Evolutionary conservation across 2,888 invertebrate species (phyloP).

Genomic region (Tachina grossa): DNA sequence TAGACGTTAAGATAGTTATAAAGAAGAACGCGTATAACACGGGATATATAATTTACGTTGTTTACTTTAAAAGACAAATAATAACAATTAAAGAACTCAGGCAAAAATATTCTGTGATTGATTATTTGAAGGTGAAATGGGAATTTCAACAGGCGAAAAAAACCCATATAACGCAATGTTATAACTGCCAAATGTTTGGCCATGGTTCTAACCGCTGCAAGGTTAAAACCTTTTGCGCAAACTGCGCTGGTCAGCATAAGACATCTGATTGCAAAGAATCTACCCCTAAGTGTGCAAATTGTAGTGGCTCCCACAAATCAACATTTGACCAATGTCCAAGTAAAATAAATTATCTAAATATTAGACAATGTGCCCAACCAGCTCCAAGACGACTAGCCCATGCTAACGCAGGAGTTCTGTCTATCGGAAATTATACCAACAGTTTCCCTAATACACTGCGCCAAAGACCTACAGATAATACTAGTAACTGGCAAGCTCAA

Average conservation of each 20-base stretch:
- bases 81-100: constrained; percentile 17
- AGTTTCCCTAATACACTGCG: constrained; percentile 11
- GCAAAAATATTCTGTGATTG: constrained; percentile 29
- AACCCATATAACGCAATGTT: background rate
- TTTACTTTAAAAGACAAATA: constrained; percentile 13
- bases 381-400: background rate
- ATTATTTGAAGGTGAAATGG: background rate
- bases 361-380: constrained; percentile 8
- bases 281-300: constrained; percentile 6
- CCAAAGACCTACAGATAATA: background rate
- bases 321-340: background rate
- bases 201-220: constrained; percentile 23
- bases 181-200: constrained; percentile 45
- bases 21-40: constrained; percentile 20
- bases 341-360: background rate
- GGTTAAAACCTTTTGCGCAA: constrained; percentile 19
- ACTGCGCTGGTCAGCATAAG: constrained; percentile 31
- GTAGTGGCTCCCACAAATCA: constrained; percentile 12
- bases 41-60: constrained; percentile 16
- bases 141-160: too few species aligned
- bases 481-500: background rate
- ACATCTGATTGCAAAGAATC: constrained; percentile 18
- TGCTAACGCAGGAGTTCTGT: background rate
- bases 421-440: background rate
- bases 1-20: constrained; percentile 17